A percentile compares a stretch with the other conserved stretches of the same genome.
Conservation (phyloP, 2,797 vertebrate genomes). For the Mallotus villosus region DNA sequence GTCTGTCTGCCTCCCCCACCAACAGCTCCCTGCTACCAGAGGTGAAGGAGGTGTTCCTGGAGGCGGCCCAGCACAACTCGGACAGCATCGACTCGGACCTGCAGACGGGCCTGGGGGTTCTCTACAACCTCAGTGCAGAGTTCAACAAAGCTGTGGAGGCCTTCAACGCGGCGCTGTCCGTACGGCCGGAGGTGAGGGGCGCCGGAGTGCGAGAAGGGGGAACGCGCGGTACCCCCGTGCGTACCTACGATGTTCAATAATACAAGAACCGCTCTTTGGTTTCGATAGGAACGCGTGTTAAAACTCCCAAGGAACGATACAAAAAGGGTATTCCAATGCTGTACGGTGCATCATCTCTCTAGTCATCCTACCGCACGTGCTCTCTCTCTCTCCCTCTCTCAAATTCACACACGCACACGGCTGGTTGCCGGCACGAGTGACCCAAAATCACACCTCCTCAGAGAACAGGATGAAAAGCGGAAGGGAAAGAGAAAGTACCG, state of each 20-base stretch:
- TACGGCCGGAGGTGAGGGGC: slow-evolving; percentile 87
- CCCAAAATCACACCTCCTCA: background rate
- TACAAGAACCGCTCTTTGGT: no score
- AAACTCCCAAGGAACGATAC: background rate
- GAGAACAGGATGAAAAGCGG: background rate
- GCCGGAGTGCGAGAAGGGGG: no score
- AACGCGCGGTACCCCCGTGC: no score
- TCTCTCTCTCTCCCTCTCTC: background rate
- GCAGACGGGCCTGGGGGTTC: slow-evolving; percentile 95
- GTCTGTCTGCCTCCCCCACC: slow-evolving; percentile 13
- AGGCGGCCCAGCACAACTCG: slow-evolving; percentile 88
- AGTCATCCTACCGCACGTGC: background rate
- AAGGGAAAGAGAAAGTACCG: no score
- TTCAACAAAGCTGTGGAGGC: slow-evolving; percentile 97
- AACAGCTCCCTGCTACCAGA: slow-evolving; percentile 86
- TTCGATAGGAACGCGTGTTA: no score
- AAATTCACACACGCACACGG: background rate
- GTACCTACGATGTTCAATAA: no score
- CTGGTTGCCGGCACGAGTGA: background rate
- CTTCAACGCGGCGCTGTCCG: slow-evolving; percentile 94
- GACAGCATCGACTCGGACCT: slow-evolving; percentile 92
- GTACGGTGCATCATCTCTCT: background rate
- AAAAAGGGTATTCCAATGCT: background rate
- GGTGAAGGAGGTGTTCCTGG: slow-evolving; percentile 92
- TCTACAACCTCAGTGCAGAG: slow-evolving; percentile 95